Conservation (phyloP, 2,888 invertebrate species). For the Antheraea yamamai region DNA sequence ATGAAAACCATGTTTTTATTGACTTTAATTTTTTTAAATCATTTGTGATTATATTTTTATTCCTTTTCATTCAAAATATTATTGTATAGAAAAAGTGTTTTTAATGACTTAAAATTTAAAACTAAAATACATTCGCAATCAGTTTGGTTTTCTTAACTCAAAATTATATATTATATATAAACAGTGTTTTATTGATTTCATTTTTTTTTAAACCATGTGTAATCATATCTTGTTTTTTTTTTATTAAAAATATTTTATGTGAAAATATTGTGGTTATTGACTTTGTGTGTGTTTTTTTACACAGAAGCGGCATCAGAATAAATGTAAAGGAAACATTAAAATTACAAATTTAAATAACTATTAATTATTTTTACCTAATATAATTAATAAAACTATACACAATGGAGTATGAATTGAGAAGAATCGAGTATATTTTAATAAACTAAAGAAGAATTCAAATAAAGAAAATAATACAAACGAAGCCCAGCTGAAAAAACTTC, state of each 20-base stretch:
- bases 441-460: neutral
- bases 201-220: too few species aligned
- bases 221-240: neutral
- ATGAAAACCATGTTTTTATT: neutral
- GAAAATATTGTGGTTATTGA: too few species aligned
- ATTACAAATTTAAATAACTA: too few species aligned
- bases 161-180: neutral
- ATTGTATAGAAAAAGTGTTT: too few species aligned
- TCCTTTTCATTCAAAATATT: too few species aligned
- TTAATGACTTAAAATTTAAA: neutral
- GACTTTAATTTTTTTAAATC: neutral
- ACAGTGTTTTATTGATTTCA: neutral
- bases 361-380: neutral
- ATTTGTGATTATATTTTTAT: too few species aligned
- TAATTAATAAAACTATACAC: neutral
- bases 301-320: too few species aligned
- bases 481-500: constrained; percentile 10
- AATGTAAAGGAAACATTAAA: too few species aligned
- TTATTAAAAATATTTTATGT: neutral
- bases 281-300: too few species aligned
- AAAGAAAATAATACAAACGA: neutral
- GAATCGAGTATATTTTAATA: neutral
- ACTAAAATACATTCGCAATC: neutral
- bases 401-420: neutral
- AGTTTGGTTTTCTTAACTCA: neutral